These are phyloP conservation scores for Pomatorhinus ruficollis DNA, from an alignment of 2,113 vertebrate species.

Conservation along the genomic window DNA sequence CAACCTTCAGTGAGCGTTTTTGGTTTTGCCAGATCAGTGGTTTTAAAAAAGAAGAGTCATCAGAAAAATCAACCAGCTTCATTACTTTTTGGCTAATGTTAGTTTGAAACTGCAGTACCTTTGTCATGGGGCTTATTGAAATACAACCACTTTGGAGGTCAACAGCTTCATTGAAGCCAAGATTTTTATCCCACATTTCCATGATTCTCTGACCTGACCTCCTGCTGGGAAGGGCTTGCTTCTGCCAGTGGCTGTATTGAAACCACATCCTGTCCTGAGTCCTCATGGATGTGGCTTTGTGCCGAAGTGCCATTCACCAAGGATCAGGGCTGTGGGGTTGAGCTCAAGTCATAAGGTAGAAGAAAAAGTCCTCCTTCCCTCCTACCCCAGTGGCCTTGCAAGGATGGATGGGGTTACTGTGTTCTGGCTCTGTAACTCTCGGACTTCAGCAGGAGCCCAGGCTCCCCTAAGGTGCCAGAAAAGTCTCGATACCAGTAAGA, in stretches of 20 bases:
- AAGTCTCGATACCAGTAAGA: not conserved
- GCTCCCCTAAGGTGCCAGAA: not conserved
- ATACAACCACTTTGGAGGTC: not conserved
- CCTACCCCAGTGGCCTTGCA: not conserved
- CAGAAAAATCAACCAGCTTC: not conserved
- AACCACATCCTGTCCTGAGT: slow-evolving; percentile 9
- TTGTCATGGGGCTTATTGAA: slow-evolving; percentile 10
- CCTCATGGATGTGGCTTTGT: not conserved
- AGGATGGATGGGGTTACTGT: not conserved
- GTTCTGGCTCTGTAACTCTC: not conserved
- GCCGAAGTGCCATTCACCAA: not conserved
- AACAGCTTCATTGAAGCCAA: not conserved
- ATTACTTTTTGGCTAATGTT: not conserved
- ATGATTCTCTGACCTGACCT: not conserved
- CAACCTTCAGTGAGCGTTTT: not conserved
- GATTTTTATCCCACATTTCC: not conserved
- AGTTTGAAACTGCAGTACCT: not conserved
- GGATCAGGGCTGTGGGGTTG: not conserved
- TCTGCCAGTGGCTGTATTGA: slow-evolving; percentile 1
- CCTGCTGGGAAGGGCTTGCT: not conserved
- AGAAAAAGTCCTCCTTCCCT: not conserved
- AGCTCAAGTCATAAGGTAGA: not conserved
- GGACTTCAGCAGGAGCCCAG: not conserved
- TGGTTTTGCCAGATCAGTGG: slow-evolving; percentile 12
- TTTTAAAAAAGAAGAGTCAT: not conserved